phyloP scores from a whole-genome alignment of 2,113 vertebrate species.

The Thryonomys swinderianus region DNA sequence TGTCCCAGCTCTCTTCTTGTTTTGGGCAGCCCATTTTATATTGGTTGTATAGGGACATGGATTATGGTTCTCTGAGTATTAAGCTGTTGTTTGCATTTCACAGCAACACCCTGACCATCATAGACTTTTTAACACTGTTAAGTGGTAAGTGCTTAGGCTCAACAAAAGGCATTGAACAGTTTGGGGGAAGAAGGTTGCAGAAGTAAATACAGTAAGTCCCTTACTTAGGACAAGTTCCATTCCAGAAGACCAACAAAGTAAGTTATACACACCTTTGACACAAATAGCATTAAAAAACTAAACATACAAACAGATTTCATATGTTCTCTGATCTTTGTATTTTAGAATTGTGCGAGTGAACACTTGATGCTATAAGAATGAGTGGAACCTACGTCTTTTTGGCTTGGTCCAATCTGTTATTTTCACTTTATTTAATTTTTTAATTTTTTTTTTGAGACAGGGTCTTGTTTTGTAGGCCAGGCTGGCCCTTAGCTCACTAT shows the following conservation, averaged over 20 bases:
- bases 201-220: not conserved
- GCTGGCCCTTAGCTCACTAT: too few relatives aligned
- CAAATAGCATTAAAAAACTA: not conserved
- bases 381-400: not conserved
- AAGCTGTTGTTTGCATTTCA: not conserved
- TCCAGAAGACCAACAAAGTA: not conserved
- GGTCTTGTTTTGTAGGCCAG: too few relatives aligned
- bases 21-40: too few relatives aligned
- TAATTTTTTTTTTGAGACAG: too few relatives aligned
- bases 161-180: not conserved
- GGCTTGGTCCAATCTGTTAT: not conserved
- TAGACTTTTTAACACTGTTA: not conserved
- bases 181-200: not conserved
- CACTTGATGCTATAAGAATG: not conserved
- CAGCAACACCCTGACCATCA: not conserved
- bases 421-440: too few relatives aligned
- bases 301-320: not conserved
- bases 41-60: not conserved
- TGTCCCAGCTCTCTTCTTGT: not conserved
- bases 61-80: not conserved
- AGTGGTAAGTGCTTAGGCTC: not conserved
- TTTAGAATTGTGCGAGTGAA: not conserved
- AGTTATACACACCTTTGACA: not conserved
- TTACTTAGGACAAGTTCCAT: not conserved
- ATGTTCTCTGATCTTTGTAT: not conserved